phyloP scores from a whole-genome alignment of 37 sponge, comb jelly and placozoan genomes.

The Halisarca cf. caerulea region DNA sequence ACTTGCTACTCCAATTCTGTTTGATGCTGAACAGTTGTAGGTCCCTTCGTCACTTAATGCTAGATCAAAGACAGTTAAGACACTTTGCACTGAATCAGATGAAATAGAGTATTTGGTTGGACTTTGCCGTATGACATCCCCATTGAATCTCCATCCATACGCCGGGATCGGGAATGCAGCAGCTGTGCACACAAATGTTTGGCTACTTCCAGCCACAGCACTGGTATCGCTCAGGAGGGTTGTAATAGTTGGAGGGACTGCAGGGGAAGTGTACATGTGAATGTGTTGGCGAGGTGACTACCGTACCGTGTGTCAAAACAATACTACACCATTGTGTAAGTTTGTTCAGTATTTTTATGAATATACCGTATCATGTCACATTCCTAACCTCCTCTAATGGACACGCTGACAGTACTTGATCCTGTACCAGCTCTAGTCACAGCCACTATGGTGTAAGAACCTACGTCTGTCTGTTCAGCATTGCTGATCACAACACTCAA shows the following conservation, averaged over 20 bases:
- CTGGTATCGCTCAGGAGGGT: neutral
- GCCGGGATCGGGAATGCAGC: neutral
- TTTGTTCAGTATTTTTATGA: neutral
- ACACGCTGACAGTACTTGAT: neutral
- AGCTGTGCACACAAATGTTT: neutral
- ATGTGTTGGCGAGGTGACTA: too few species aligned
- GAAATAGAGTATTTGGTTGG: neutral
- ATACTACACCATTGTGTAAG: neutral
- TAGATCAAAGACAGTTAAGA: neutral
- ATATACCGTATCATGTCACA: too few species aligned
- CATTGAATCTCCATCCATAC: neutral
- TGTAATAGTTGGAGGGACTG: neutral
- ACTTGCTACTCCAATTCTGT: conserved; percentile 1
- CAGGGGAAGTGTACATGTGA: too few species aligned
- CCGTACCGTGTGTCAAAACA: too few species aligned
- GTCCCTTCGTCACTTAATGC: neutral
- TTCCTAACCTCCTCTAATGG: neutral
- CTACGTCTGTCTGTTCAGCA: neutral
- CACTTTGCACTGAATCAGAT: too few species aligned
- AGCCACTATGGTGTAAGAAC: neutral
- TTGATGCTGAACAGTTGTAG: conserved; percentile 10
- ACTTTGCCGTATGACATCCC: neutral
- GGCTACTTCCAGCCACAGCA: neutral
- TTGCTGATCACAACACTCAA: neutral
- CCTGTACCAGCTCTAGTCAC: neutral